Percentiles rank a stretch among this genome's conserved stretches.
Evolutionary conservation across 2,888 invertebrate species (phyloP).

Genomic region (Drosophila birchii): DNA sequence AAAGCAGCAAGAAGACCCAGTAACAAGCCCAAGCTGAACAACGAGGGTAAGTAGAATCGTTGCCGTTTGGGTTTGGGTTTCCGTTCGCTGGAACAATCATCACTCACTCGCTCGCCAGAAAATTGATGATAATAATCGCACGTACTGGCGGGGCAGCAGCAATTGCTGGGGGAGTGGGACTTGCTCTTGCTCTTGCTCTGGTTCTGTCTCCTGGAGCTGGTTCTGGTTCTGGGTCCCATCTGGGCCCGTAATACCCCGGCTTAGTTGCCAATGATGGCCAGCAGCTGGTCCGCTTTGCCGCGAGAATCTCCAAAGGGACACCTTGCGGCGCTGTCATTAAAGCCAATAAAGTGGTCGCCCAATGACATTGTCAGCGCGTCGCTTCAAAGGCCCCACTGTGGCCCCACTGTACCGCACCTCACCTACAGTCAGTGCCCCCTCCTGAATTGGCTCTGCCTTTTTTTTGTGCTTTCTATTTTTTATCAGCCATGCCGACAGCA

Average conservation of each 20-base stretch:
- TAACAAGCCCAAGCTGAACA: conserved; percentile 30
- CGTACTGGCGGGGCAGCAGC: conserved; percentile 54
- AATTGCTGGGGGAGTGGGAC: conserved; percentile 38
- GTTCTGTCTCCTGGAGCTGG: not conserved
- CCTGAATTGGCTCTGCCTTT: conserved; percentile 20
- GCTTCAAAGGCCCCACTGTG: conserved; percentile 20
- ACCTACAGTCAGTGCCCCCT: conserved; percentile 1
- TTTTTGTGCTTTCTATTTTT: conserved; percentile 37
- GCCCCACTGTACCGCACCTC: conserved; percentile 3
- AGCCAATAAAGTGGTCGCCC: conserved; percentile 68
- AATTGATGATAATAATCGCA: conserved; percentile 83
- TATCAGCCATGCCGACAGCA: conserved; percentile 58
- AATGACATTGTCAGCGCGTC: conserved; percentile 74
- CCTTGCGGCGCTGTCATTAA: conserved; percentile 65
- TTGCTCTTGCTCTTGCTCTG: not conserved
- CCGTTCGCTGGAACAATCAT: conserved; percentile 68
- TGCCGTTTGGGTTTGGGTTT: conserved; percentile 43
- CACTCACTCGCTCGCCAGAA: conserved; percentile 73
- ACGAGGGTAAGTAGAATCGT: conserved; percentile 31
- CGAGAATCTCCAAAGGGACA: conserved; percentile 44
- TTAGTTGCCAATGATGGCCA: conserved; percentile 58
- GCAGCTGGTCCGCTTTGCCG: conserved; percentile 59
- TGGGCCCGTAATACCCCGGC: conserved; percentile 41
- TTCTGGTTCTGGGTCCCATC: conserved; percentile 1
- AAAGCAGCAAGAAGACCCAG: conserved; percentile 15